Evolutionary conservation across 2,888 invertebrate genomes (phyloP).

Genomic region (Caradrina kadenii): DNA sequence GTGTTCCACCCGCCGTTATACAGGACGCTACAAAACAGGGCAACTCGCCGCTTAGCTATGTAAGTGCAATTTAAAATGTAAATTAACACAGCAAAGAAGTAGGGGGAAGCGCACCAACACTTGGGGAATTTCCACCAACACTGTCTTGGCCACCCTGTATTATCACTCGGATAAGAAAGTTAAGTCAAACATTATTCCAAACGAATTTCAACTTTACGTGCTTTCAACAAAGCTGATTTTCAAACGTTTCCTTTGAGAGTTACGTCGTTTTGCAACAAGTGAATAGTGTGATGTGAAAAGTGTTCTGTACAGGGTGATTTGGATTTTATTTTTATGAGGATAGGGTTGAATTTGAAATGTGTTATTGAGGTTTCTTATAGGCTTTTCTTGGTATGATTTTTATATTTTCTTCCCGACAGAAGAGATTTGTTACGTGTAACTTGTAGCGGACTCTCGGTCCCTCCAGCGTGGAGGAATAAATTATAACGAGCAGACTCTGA

Average conservation of each 20-base stretch:
- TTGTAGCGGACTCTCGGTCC: constrained; percentile 75
- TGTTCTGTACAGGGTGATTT: constrained; percentile 59
- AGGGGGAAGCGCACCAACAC: constrained; percentile 79
- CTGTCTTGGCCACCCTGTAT: constrained; percentile 80
- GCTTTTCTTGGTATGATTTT: constrained; percentile 78
- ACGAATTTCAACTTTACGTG: constrained; percentile 4
- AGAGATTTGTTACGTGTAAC: constrained; percentile 82
- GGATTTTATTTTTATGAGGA: constrained; percentile 7
- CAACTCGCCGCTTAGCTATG: constrained; percentile 88
- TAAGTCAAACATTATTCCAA: constrained; percentile 15
- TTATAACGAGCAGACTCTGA: constrained; percentile 66
- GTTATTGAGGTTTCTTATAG: constrained; percentile 65
- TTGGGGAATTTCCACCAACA: constrained; percentile 80
- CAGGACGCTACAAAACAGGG: constrained; percentile 84
- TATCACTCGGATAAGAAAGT: constrained; percentile 65
- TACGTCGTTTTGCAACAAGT: constrained; percentile 19
- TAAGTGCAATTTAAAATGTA: constrained; percentile 91
- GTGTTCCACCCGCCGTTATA: constrained; percentile 60
- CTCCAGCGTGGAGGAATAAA: constrained; percentile 65
- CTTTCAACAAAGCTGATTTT: constrained; percentile 12
- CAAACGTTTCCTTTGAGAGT: background rate
- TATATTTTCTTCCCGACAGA: constrained; percentile 83
- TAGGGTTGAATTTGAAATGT: constrained; percentile 69
- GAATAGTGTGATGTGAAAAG: constrained; percentile 63
- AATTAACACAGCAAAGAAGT: constrained; percentile 91